Conservation (phyloP, 2,888 invertebrate genomes). For the Aleiodes testaceus region DNA sequence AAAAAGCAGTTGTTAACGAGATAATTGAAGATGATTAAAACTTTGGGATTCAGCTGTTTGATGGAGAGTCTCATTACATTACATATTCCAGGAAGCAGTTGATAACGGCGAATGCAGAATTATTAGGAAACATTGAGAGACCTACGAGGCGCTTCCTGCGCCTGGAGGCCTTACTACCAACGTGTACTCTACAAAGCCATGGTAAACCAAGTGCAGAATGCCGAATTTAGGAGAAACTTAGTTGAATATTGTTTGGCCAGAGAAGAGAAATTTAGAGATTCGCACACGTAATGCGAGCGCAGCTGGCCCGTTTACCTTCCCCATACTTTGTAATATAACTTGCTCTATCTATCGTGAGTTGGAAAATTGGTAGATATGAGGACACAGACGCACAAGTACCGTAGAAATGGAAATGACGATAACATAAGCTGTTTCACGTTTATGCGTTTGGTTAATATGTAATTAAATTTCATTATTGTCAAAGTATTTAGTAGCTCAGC, state of each 20-base stretch:
- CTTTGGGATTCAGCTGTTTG: too few species aligned
- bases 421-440: neutral
- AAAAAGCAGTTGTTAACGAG: too few species aligned
- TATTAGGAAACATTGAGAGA: constrained; percentile 14
- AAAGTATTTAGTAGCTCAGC: neutral
- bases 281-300: constrained; percentile 58
- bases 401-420: neutral
- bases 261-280: constrained; percentile 50
- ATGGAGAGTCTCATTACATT: too few species aligned
- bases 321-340: constrained; percentile 49
- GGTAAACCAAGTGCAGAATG: constrained; percentile 53
- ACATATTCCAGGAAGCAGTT: neutral
- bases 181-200: constrained; percentile 38
- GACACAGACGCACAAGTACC: constrained; percentile 14
- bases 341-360: constrained; percentile 28
- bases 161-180: constrained; percentile 26
- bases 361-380: constrained; percentile 15
- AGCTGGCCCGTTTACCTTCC: constrained; percentile 56
- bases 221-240: constrained; percentile 68
- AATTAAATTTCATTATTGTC: too few species aligned
- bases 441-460: too few species aligned
- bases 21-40: too few species aligned
- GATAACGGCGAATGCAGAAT: constrained; percentile 8
- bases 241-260: constrained; percentile 67
- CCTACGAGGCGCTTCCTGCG: constrained; percentile 35